Conservation (phyloP, 1,140 invertebrate species). For the Tetramorium alpestre region DNA sequence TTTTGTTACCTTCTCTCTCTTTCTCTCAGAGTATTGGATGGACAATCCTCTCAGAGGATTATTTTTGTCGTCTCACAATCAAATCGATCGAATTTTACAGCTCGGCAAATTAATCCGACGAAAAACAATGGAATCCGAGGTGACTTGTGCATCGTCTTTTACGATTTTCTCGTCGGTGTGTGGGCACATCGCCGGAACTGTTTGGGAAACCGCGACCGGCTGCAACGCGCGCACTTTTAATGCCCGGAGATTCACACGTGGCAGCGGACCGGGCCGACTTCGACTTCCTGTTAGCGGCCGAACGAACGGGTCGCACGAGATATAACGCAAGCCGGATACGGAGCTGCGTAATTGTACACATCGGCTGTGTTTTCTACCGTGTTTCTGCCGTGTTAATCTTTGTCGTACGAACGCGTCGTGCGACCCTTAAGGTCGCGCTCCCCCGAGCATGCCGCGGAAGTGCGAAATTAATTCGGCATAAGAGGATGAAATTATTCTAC, state of each 20-base stretch:
- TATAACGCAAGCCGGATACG: constrained; percentile 51
- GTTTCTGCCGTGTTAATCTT: constrained; percentile 37
- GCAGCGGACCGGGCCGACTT: background rate
- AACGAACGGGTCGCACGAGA: constrained; percentile 37
- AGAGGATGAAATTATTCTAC: constrained; percentile 15
- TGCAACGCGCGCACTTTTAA: constrained; percentile 27
- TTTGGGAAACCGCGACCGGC: constrained; percentile 26
- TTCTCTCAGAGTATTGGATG: background rate
- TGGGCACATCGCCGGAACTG: constrained; percentile 7
- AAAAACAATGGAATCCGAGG: constrained; percentile 14
- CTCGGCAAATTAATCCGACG: background rate
- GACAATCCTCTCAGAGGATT: background rate
- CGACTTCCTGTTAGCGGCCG: constrained; percentile 33
- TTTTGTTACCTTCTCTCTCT: background rate
- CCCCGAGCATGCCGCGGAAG: constrained; percentile 10
- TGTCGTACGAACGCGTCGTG: constrained; percentile 8
- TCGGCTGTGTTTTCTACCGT: background rate
- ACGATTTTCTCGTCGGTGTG: background rate
- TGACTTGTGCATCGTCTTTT: constrained; percentile 18
- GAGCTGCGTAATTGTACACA: constrained; percentile 27
- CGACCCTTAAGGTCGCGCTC: constrained; percentile 18
- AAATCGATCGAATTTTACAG: background rate
- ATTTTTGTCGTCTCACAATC: background rate
- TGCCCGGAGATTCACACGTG: constrained; percentile 44
- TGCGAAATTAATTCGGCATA: constrained; percentile 36